Percentiles rank a stretch among this genome's conserved stretches.
These are phyloP conservation scores for Ariolimax columbianus DNA, from an alignment of 2,888 invertebrate genomes.

Conservation along the genomic window DNA sequence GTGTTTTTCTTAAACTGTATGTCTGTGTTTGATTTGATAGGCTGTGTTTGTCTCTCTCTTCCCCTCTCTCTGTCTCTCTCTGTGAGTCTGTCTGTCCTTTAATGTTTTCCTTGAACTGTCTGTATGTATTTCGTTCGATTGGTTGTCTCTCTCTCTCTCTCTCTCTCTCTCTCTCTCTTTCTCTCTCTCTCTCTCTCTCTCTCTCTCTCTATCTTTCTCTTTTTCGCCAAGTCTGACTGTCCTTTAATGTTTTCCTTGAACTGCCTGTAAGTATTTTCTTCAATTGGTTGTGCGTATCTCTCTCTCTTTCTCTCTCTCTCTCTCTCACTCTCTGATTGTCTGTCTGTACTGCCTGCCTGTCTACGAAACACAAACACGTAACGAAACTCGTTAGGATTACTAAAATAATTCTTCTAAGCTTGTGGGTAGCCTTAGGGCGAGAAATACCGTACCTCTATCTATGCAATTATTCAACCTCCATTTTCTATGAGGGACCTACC, in stretches of 20 bases:
- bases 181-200: background rate
- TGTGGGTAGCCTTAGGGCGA: no score
- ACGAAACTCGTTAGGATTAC: no score
- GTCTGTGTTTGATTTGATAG: background rate
- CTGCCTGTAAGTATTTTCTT: no score
- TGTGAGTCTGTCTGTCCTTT: background rate
- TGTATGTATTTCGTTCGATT: no score
- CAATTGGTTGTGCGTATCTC: no score
- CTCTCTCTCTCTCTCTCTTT: background rate
- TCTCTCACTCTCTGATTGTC: background rate
- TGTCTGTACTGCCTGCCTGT: slow-evolving; percentile 2
- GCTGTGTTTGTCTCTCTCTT: background rate
- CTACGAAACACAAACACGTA: no score
- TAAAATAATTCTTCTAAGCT: no score
- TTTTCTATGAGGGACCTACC: no score
- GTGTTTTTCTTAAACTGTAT: background rate
- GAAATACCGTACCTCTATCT: background rate
- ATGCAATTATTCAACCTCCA: background rate
- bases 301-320: slow-evolving; percentile 1
- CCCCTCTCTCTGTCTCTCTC: background rate
- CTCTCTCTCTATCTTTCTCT: background rate
- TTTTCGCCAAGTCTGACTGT: background rate
- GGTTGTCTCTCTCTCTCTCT: background rate
- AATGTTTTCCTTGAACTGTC: no score
- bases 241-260: background rate